Evolutionary conservation across 2,797 vertebrate species (phyloP).

Genomic region (Darevskia nairensis): DNA sequence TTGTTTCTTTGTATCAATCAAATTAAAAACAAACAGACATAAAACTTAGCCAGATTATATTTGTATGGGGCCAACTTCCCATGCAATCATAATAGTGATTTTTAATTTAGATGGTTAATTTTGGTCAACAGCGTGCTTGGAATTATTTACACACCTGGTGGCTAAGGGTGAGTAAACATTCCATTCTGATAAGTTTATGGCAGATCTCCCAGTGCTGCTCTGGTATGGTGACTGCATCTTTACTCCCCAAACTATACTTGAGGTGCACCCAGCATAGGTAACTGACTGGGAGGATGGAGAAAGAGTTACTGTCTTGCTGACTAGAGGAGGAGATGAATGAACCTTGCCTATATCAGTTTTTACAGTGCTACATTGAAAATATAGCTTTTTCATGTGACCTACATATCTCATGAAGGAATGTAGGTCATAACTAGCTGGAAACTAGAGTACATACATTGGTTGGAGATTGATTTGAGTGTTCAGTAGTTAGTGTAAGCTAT

Average conservation of each 20-base stretch:
- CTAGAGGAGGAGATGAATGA: not conserved
- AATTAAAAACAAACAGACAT: not conserved
- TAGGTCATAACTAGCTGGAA: slow-evolving; percentile 18
- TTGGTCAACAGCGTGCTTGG: not conserved
- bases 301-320: not conserved
- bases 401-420: slow-evolving; percentile 19
- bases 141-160: not conserved
- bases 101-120: not conserved
- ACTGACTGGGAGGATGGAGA: not conserved
- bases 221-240: not conserved
- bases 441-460: not conserved
- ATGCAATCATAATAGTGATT: not conserved
- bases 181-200: not conserved
- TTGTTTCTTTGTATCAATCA: not conserved
- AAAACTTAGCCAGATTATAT: no score
- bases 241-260: not conserved
- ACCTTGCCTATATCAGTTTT: not conserved
- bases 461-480: slow-evolving; percentile 14
- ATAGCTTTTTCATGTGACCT: slow-evolving; percentile 23
- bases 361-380: not conserved
- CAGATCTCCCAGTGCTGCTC: not conserved
- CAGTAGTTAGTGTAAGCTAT: not conserved
- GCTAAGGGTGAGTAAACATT: not conserved
- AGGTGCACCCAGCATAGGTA: not conserved
- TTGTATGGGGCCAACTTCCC: not conserved